These are phyloP conservation scores for Mycteria americana DNA, from an alignment of 2,797 vertebrate genomes.

Conservation along the genomic window DNA sequence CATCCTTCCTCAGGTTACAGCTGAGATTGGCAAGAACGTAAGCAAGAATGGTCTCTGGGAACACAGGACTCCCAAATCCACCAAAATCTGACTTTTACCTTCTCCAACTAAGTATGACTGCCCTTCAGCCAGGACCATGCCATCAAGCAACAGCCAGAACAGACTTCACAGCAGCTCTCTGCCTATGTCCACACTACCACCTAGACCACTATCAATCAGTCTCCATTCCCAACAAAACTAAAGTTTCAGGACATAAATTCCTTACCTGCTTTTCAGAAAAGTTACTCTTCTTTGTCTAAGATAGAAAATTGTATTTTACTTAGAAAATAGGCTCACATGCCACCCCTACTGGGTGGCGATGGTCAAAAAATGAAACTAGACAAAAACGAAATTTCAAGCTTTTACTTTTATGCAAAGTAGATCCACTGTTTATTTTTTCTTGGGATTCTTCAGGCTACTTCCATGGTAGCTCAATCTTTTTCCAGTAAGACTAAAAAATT, in stretches of 20 bases:
- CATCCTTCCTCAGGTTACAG: not conserved
- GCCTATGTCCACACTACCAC: not conserved
- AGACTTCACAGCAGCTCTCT: not conserved
- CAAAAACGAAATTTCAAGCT: not conserved
- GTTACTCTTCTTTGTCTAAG: not conserved
- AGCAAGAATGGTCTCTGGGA: not conserved
- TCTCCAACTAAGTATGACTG: not conserved
- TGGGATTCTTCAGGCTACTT: not conserved
- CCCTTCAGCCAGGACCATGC: not conserved
- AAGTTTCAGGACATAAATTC: not conserved
- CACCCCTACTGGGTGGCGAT: not conserved
- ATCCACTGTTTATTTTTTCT: not conserved
- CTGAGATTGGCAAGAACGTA: not conserved
- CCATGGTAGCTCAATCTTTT: not conserved
- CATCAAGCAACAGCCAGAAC: not conserved
- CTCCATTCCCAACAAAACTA: not conserved
- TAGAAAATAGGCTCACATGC: not conserved
- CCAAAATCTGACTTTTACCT: not conserved
- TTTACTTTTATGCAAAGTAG: not conserved
- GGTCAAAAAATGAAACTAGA: not conserved
- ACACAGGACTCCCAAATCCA: not conserved
- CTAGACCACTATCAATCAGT: not conserved
- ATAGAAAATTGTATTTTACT: not conserved
- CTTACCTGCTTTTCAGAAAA: not conserved
- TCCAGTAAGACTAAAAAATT: not conserved